These are phyloP conservation scores for Catonia carolina DNA, from an alignment of 2,888 invertebrate species.

Conservation along the genomic window DNA sequence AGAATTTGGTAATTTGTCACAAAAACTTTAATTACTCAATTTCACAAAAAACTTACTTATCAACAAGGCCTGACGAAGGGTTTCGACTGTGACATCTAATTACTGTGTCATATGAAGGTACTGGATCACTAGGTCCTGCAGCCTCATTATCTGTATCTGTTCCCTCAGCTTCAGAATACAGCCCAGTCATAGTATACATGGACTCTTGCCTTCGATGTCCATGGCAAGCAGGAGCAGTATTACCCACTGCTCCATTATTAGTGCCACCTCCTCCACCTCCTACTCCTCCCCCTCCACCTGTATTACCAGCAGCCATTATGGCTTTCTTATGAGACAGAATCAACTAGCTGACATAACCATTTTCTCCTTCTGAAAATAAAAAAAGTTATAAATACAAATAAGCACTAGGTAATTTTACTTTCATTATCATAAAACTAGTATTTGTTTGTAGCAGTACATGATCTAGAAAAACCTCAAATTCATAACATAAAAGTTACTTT, in stretches of 20 bases:
- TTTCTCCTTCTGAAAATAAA: too few species aligned
- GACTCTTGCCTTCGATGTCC: conserved; percentile 71
- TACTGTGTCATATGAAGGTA: conserved; percentile 40
- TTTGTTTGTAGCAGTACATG: too few species aligned
- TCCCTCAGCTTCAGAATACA: conserved; percentile 64
- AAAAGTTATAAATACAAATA: too few species aligned
- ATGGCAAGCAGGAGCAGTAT: conserved; percentile 36
- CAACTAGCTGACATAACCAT: too few species aligned
- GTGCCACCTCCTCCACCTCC: not conserved
- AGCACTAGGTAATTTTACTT: too few species aligned
- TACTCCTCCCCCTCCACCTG: not conserved
- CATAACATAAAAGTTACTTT: too few species aligned
- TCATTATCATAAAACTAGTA: too few species aligned
- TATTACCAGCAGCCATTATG: conserved; percentile 11
- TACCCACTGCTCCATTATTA: conserved; percentile 39
- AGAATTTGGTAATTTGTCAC: too few species aligned
- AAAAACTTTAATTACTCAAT: too few species aligned
- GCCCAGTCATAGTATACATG: conserved; percentile 82
- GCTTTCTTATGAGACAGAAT: too few species aligned
- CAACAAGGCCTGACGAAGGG: conserved; percentile 65
- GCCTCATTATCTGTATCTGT: conserved; percentile 23
- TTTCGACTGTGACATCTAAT: conserved; percentile 76
- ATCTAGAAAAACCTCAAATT: too few species aligned
- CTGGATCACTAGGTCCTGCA: conserved; percentile 35
- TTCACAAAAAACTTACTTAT: conserved; percentile 52